These are phyloP conservation scores for Oncorhynchus mykiss DNA, from an alignment of 2,113 vertebrate species.

Conservation along the genomic window DNA sequence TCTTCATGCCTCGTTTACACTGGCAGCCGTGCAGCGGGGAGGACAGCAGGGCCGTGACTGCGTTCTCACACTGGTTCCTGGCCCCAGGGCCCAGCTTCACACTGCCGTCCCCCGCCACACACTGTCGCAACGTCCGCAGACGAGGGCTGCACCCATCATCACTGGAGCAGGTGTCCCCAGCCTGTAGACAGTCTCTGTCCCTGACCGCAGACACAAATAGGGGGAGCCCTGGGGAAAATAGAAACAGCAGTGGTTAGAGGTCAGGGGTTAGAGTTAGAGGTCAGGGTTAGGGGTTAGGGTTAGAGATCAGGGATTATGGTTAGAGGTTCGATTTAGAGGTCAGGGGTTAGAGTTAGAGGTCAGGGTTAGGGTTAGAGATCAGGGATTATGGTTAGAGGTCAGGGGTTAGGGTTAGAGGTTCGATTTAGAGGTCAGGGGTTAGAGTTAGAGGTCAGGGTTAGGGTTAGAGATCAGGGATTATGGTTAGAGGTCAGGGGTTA, in stretches of 20 bases:
- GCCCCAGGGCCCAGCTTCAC: conserved; percentile 86
- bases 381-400: too few relatives aligned
- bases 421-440: too few relatives aligned
- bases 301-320: neutral
- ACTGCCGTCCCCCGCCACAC: conserved; percentile 87
- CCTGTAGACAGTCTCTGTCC: conserved; percentile 83
- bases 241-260: neutral
- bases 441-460: too few relatives aligned
- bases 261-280: neutral
- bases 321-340: neutral
- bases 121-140: conserved; percentile 88
- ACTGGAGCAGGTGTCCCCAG: conserved; percentile 84
- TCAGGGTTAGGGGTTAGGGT: neutral
- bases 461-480: too few relatives aligned
- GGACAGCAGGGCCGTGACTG: conserved; percentile 83
- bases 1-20: conserved; percentile 91
- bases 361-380: neutral
- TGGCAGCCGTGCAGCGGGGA: conserved; percentile 88
- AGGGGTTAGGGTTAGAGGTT: too few relatives aligned
- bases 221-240: conserved; percentile 61
- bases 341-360: neutral
- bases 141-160: conserved; percentile 89
- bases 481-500: too few relatives aligned
- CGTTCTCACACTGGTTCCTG: conserved; percentile 85
- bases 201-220: conserved; percentile 50